These are phyloP conservation scores for Crotalus viridis DNA, from an alignment of 2,113 vertebrate species.

Conservation along the genomic window DNA sequence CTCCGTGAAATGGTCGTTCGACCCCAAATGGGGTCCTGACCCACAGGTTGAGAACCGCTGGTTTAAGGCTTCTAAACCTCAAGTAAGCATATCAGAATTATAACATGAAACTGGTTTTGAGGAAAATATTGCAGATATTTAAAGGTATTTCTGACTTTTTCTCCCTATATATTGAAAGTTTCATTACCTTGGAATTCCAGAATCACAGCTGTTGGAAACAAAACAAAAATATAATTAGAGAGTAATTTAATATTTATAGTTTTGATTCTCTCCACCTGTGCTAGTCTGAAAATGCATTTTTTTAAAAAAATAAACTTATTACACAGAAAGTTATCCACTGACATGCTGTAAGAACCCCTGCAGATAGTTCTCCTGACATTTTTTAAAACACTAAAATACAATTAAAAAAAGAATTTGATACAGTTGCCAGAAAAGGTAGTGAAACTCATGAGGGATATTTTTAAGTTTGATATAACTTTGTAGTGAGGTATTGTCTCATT, in stretches of 20 bases:
- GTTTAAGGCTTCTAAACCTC: conserved; percentile 44
- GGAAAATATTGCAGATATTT: neutral
- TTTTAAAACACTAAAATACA: conserved; percentile 20
- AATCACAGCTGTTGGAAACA: neutral
- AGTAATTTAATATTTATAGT: neutral
- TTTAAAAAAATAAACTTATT: conserved; percentile 48
- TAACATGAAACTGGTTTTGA: conserved; percentile 16
- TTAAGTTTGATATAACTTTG: neutral
- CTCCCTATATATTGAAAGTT: conserved; percentile 26
- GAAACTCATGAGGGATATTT: neutral
- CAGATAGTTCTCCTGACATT: conserved; percentile 1
- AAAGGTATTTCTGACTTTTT: conserved; percentile 3
- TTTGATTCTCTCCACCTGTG: conserved; percentile 39
- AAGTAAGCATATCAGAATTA: conserved; percentile 38
- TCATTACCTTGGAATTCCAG: conserved; percentile 7
- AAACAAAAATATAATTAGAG: conserved; percentile 4
- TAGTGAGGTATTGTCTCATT: too few species aligned
- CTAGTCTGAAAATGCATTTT: conserved; percentile 2
- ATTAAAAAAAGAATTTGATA: neutral
- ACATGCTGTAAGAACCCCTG: conserved; percentile 20
- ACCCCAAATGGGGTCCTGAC: too few species aligned
- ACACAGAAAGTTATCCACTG: conserved; percentile 40
- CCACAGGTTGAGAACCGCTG: too few species aligned
- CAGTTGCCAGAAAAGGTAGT: neutral
- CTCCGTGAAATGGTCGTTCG: too few species aligned